Evolutionary conservation across 2,113 vertebrate genomes (phyloP).

Genomic region (Oryzias celebensis): DNA sequence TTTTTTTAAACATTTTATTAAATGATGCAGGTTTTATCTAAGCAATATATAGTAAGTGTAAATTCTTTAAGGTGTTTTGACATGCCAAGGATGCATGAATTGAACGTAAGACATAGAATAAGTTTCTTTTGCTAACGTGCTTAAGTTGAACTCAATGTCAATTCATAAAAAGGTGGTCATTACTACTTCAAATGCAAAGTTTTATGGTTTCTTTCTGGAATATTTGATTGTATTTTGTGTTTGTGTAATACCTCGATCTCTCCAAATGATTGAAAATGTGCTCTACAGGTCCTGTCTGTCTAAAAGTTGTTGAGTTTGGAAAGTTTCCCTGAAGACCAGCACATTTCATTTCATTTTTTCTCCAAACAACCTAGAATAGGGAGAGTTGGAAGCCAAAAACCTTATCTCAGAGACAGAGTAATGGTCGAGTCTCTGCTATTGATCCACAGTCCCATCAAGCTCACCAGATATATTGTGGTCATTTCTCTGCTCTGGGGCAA

Average conservation of each 20-base stretch:
- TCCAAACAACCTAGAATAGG: slow-evolving; percentile 18
- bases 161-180: no score
- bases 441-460: slow-evolving; percentile 48
- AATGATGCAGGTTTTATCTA: no score
- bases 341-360: not conserved
- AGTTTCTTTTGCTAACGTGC: no score
- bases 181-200: not conserved
- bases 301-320: slow-evolving; percentile 40
- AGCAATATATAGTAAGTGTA: no score
- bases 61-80: no score
- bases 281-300: slow-evolving; percentile 22
- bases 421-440: slow-evolving; percentile 38
- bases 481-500: slow-evolving; percentile 38
- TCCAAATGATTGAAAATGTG: slow-evolving; percentile 2
- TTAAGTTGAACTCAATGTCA: no score
- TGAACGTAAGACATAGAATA: no score
- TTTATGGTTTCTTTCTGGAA: not conserved
- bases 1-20: no score
- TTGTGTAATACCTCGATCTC: not conserved
- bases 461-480: slow-evolving; percentile 52
- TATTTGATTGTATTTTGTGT: slow-evolving; percentile 14
- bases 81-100: no score
- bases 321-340: slow-evolving; percentile 44
- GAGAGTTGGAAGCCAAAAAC: slow-evolving; percentile 26
- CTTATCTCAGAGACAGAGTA: slow-evolving; percentile 20